Evolutionary conservation across 2,888 invertebrate genomes (phyloP).

Genomic region (Myopa testacea): DNA sequence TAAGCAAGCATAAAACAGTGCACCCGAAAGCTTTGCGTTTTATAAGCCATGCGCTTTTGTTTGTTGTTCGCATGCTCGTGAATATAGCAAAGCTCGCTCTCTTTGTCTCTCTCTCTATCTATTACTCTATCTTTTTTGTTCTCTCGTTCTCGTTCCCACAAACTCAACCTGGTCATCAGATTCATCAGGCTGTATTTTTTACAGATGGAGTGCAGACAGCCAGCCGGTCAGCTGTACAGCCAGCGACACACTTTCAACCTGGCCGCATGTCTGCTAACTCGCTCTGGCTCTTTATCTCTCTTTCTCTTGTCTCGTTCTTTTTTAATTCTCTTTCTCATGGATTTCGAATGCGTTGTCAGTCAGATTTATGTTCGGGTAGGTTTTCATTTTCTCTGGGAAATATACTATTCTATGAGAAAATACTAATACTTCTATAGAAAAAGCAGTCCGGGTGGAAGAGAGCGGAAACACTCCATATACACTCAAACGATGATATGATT

Average conservation of each 20-base stretch:
- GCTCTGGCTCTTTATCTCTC: slow-evolving; percentile 20
- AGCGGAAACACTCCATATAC: too few relatives aligned
- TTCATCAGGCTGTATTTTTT: slow-evolving; percentile 3
- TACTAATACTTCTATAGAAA: too few relatives aligned
- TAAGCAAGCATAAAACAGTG: slow-evolving; percentile 43
- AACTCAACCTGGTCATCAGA: background rate
- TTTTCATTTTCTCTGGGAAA: slow-evolving; percentile 11
- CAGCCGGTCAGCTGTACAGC: slow-evolving; percentile 43
- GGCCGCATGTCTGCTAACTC: slow-evolving; percentile 37
- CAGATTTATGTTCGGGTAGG: slow-evolving; percentile 34
- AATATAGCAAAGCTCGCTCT: too few relatives aligned
- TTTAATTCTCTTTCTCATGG: background rate
- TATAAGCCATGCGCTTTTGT: background rate
- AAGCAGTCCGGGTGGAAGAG: too few relatives aligned
- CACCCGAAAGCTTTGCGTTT: slow-evolving; percentile 35
- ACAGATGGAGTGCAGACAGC: slow-evolving; percentile 20
- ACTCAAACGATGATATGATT: too few relatives aligned
- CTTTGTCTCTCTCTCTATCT: background rate
- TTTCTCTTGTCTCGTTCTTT: slow-evolving; percentile 16
- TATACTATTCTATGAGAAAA: too few relatives aligned
- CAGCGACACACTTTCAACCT: slow-evolving; percentile 47
- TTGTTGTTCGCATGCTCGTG: too few relatives aligned
- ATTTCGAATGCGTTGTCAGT: background rate
- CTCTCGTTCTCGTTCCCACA: background rate
- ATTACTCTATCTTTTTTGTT: background rate